Evolutionary conservation across 2,113 vertebrate species (phyloP), one percentile per base, ranked within the genome.

Genomic region (Leucopsar rothschildi): DNA sequence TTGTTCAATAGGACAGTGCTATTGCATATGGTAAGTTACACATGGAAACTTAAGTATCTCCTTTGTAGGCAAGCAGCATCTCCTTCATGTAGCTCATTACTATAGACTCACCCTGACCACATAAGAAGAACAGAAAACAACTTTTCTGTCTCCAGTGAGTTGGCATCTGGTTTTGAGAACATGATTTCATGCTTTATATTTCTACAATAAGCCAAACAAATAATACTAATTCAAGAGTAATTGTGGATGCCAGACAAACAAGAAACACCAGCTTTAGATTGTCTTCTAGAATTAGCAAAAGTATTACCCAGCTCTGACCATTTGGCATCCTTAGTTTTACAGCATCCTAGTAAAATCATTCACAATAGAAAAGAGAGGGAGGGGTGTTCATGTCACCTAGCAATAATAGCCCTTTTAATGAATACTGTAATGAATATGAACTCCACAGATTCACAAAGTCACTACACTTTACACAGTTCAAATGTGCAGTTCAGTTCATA

Each of bases 171-270:
- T 80, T 92, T 70, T 93, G 42, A 88, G 68, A 76, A 77, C 0
- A 63, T 33, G 90, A 81, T 86, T 83, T 83, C 27, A 39, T 1
- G 10, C 76, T 81, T 92, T 49, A 29, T 92, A 85, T 92, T 94
- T 97, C 60, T 88, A 18, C 56, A 92, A 77, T 42, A 93, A 71
- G 56, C 35, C 65, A 88, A 95, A 86, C 64, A 85, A 88, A 88
- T 90, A 35, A 81, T 83, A 83, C 64, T 92, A 73, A 92, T 94
- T 94, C 73, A 93, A 81, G 76, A 86, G 68, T 56, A 90, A 95
- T 86, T 42, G 71, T 73, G 47, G 52, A 52, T 52, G 69, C 60
- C 64, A 70, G 91, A 81, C 42, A 88, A 92, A 92, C 73, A 52
- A 95, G 92, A 91, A 94, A 93, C 3, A 9, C 76, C 57, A 86